These are phyloP conservation scores for Eumacrocentrus americanus DNA, from an alignment of 2,888 invertebrate genomes.

Conservation along the genomic window DNA sequence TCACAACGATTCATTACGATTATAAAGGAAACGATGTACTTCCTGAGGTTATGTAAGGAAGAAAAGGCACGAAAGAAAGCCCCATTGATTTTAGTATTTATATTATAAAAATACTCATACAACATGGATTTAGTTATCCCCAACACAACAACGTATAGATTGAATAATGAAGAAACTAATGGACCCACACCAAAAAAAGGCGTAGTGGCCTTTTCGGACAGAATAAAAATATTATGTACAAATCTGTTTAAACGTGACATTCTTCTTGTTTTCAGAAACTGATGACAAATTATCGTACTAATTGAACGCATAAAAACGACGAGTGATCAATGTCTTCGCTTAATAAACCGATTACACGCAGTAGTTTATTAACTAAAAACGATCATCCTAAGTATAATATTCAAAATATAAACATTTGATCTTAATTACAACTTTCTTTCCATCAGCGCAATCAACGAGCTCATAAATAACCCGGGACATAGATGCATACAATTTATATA, in stretches of 20 bases:
- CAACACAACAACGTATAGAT: conserved; percentile 37
- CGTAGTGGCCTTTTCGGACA: conserved; percentile 21
- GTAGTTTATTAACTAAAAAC: too few relatives aligned
- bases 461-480: background rate
- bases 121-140: conserved; percentile 46
- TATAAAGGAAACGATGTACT: too few relatives aligned
- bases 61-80: too few relatives aligned
- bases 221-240: conserved; percentile 5
- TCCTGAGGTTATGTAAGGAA: too few relatives aligned
- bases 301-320: too few relatives aligned
- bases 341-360: too few relatives aligned
- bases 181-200: conserved; percentile 37
- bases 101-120: conserved; percentile 44
- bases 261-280: background rate
- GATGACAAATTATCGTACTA: too few relatives aligned
- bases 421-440: conserved; percentile 40
- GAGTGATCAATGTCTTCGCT: too few relatives aligned
- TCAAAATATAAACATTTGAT: conserved; percentile 40
- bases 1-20: too few relatives aligned
- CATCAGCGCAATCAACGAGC: background rate
- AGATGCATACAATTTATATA: conserved; percentile 37
- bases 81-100: conserved; percentile 42
- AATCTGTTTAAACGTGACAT: background rate
- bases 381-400: too few relatives aligned
- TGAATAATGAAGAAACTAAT: conserved; percentile 35